Evolutionary conservation across 1,140 invertebrate species (phyloP), one percentile per base, ranked within the genome.

Genomic region (Pemphigus obesinymphae): DNA sequence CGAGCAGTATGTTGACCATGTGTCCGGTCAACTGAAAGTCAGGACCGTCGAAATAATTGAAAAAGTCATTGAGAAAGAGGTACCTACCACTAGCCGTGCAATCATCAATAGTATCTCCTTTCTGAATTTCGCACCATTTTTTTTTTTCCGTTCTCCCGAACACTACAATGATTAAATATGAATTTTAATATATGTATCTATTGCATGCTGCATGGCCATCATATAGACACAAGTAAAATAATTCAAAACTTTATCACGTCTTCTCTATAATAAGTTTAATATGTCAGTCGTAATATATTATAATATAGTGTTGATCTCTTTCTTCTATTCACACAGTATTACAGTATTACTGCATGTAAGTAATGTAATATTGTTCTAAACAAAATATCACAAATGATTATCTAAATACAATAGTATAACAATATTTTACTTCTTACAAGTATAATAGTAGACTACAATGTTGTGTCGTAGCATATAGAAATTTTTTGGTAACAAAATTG

Each of bases 21-120:
- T 91, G 83, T 95, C 94, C 83, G 95, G 95, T 85, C 92, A 93
- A 87, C 91, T 91, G 87, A 92, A 92, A 88, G 91, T 97, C 84
- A 90, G 94, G 89, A 97, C 95, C 82, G 91, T 96, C 87, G 94
- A 96, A 90, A 94, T 95, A 89, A 93, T 96, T 89, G 95, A 97
- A 90, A 96, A 96, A 91, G 91, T 95, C 87, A 95, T 97, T 88
- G 95, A 97, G 89, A 95, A 93, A 91, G 95, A 97, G 95, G 95
- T 96, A 80, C 55, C 26, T 43, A 61, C 40, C 2, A 45, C 43
- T 34, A 76, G 58, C 23, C 15, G 55, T 80, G 45, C 70, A 48
- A 63, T 48, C 45, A 48, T 48, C 66, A 72, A 73, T 63, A 34
- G 61, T 63, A 63, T 55, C 76, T 80, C 76, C 23, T 58, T 61